These are phyloP conservation scores for Pseudococcus longispinus DNA, from an alignment of 2,888 invertebrate genomes.

Conservation along the genomic window DNA sequence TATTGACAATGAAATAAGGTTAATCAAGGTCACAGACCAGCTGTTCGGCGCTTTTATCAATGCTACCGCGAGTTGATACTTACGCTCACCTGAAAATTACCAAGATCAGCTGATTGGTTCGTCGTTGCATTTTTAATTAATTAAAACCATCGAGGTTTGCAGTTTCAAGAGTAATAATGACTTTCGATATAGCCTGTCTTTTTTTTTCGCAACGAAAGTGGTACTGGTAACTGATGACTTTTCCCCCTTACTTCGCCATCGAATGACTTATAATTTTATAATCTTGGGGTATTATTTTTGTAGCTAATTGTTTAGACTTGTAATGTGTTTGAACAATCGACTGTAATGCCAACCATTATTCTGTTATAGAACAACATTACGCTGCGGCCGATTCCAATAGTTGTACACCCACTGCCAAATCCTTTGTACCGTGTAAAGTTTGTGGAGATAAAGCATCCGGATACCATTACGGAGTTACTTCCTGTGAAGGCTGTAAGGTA, in stretches of 20 bases:
- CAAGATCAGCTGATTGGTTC: constrained; percentile 10
- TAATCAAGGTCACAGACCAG: constrained; percentile 33
- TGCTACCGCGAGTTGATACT: neutral
- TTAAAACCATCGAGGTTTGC: neutral
- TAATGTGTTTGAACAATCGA: neutral
- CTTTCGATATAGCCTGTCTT: too few relatives aligned
- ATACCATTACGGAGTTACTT: constrained; percentile 97
- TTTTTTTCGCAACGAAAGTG: too few relatives aligned
- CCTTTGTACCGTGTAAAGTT: constrained; percentile 93
- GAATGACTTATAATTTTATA: neutral
- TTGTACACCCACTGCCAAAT: constrained; percentile 76
- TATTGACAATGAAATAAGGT: constrained; percentile 15
- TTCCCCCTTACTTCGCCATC: neutral
- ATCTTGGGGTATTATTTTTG: neutral
- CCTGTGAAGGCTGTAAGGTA: constrained; percentile 98
- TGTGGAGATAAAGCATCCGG: constrained; percentile 96
- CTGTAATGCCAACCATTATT: constrained; percentile 47
- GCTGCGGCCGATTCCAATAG: constrained; percentile 81
- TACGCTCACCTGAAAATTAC: neutral
- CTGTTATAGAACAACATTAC: constrained; percentile 74
- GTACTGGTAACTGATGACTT: neutral
- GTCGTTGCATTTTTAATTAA: neutral
- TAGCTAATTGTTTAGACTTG: neutral
- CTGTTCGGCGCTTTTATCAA: neutral
- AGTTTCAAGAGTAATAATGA: neutral